Base-by-base conservation (phyloP, 2,113 vertebrate genomes). In the Pelvicachromis taeniatus region DNA sequence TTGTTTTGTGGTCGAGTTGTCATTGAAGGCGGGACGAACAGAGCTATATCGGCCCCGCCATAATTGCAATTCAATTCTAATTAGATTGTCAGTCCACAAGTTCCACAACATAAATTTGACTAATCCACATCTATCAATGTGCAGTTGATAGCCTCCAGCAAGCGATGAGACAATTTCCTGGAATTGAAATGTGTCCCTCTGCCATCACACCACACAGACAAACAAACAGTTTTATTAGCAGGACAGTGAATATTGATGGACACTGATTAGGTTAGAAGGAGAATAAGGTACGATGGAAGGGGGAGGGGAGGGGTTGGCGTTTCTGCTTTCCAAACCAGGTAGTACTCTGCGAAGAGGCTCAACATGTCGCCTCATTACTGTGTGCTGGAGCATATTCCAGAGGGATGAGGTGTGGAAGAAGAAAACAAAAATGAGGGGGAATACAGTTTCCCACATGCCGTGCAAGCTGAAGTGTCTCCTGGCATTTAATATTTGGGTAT, bases 31-130 rank as follows among this genome's bases (percentile, higher is more conserved):
- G 19, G 21, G 80, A 80, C 11, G 19, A 80, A 65, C 70, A 78
- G 55, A 88, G 35, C n/a, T 77, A 10, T 85, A 83, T 85, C 83
- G 73, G 88, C 52, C 61, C 26, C n/a, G n/a, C 70, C 16, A 80
- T 93, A 85, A 93, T 90, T 89, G 73, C 84, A 89, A 87, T 89
- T 82, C 88, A 87, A 85, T 91, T 89, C 33, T 89, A 92, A 92
- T 92, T 82, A 89, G 59, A 83, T 63, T 16, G 26, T 85, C 70
- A 31, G 56, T 83, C 73, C 58, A 81, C 87, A 90, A 86, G 83
- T 91, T 87, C 55, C 82, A 84, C 90, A 90, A 84, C 83, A 81
- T 84, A 91, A 90, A 87, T 80, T 87, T 92, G 86, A 87, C 85
- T 83, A 83, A 87, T 85, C 78, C 80, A 88, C 88, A 86, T 91